Percentiles rank a stretch among this genome's conserved stretches.
Evolutionary conservation across 2,113 vertebrate genomes (phyloP).

Genomic region (Paraplagusia blochii): DNA sequence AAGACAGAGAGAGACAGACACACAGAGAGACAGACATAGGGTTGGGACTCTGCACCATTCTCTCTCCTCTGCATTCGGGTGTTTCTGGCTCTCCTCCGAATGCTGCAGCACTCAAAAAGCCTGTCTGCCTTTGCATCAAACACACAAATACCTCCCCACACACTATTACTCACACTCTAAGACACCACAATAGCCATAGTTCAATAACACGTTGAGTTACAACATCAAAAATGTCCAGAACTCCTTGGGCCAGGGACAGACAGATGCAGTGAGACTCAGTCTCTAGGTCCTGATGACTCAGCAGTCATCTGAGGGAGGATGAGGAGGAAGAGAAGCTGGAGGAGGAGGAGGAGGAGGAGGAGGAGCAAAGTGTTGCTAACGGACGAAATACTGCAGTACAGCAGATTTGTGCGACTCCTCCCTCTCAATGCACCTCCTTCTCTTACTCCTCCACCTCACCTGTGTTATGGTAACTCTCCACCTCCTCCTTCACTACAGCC

Average conservation of each 20-base stretch:
- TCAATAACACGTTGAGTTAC: neutral
- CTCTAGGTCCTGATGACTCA: slow-evolving; percentile 55
- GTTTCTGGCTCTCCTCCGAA: slow-evolving; percentile 70
- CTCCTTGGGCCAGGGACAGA: too few species aligned
- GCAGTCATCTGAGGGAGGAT: slow-evolving; percentile 43
- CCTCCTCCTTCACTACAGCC: too few species aligned
- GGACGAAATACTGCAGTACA: slow-evolving; percentile 71
- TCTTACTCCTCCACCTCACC: neutral
- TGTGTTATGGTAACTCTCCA: too few species aligned
- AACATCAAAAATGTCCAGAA: too few species aligned
- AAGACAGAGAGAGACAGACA: too few species aligned
- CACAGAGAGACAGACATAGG: too few species aligned
- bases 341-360: slow-evolving; percentile 33
- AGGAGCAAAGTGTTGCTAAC: slow-evolving; percentile 38
- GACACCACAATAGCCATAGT: too few species aligned
- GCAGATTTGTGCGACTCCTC: slow-evolving; percentile 48
- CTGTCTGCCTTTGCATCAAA: slow-evolving; percentile 43
- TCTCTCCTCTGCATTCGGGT: slow-evolving; percentile 68
- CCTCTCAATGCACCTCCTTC: slow-evolving; percentile 45
- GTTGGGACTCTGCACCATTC: slow-evolving; percentile 70
- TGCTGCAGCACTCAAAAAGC: slow-evolving; percentile 60
- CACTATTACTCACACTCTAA: too few species aligned
- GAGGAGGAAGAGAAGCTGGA: too few species aligned
- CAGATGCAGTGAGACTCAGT: slow-evolving; percentile 6
- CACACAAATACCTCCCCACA: neutral